A percentile compares a stretch with the other conserved stretches of the same genome.
These are phyloP conservation scores for Crocidura indochinensis DNA, from an alignment of 2,797 vertebrate species.

Conservation along the genomic window DNA sequence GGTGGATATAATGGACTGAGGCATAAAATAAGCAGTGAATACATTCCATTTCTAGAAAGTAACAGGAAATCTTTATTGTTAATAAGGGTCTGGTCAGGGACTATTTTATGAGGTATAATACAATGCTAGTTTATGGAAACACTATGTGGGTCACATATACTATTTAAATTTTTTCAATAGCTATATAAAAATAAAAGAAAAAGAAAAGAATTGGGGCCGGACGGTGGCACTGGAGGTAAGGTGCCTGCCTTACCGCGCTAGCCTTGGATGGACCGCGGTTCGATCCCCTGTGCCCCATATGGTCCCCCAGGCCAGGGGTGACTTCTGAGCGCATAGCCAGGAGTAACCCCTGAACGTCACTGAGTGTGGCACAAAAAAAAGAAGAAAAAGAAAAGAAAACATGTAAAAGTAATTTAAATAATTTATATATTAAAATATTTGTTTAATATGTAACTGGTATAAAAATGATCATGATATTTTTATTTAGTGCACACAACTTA, in stretches of 20 bases:
- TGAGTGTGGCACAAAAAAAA: no score
- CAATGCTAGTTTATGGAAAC: background rate
- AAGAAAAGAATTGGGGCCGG: no score
- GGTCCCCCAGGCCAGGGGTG: no score
- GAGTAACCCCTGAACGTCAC: no score
- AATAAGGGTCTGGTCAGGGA: background rate
- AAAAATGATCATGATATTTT: constrained; percentile 40
- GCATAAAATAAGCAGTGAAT: background rate
- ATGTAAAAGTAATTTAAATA: constrained; percentile 46
- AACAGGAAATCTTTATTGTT: background rate
- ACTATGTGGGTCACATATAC: background rate
- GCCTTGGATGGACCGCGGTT: no score
- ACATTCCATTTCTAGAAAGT: background rate
- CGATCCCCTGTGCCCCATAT: no score
- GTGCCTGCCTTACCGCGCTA: no score
- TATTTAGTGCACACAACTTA: background rate
- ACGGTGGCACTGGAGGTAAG: no score
- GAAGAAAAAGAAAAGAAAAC: constrained; percentile 28
- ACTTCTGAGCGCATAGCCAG: no score
- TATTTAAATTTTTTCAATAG: constrained; percentile 34
- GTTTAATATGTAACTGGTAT: constrained; percentile 23
- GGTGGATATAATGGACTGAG: background rate
- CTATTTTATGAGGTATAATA: background rate
- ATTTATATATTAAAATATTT: constrained; percentile 8
- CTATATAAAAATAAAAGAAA: background rate